Conservation (phyloP, 2,797 vertebrate species). For the Gymnopithys bicolor region DNA sequence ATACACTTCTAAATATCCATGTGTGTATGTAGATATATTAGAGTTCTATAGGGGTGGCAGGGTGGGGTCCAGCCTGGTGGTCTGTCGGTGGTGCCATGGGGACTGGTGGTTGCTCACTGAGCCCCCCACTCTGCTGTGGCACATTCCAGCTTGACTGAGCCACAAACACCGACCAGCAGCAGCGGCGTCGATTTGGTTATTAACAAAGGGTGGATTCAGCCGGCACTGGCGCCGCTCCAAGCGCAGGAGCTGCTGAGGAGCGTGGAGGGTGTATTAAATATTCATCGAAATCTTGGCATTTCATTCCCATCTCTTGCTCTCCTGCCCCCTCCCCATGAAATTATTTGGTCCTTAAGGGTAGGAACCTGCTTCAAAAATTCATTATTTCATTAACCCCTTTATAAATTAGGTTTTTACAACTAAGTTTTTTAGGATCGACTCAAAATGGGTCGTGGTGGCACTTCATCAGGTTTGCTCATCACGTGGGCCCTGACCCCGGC, state of each 20-base stretch:
- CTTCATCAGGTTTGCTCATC: constrained; percentile 47
- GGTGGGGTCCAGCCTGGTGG: neutral
- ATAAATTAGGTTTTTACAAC: neutral
- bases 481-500: constrained; percentile 73
- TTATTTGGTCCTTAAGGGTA: constrained; percentile 5
- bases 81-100: neutral
- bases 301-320: neutral
- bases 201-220: constrained; percentile 76
- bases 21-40: accelerated
- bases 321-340: neutral
- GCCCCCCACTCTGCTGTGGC: neutral
- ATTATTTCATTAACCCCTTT: neutral
- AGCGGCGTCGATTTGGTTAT: constrained; percentile 52
- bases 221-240: constrained; percentile 74
- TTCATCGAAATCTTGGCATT: constrained; percentile 67
- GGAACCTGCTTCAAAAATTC: neutral
- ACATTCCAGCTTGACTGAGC: constrained; percentile 4
- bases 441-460: neutral
- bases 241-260: constrained; percentile 32
- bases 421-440: neutral
- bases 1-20: accelerated
- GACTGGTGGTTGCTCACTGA: neutral
- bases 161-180: neutral
- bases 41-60: accelerated
- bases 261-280: constrained; percentile 63